Percentiles rank a stretch among this genome's conserved stretches.
Conservation (phyloP, 1,140 invertebrate species). For the Drosophila melanica region DNA sequence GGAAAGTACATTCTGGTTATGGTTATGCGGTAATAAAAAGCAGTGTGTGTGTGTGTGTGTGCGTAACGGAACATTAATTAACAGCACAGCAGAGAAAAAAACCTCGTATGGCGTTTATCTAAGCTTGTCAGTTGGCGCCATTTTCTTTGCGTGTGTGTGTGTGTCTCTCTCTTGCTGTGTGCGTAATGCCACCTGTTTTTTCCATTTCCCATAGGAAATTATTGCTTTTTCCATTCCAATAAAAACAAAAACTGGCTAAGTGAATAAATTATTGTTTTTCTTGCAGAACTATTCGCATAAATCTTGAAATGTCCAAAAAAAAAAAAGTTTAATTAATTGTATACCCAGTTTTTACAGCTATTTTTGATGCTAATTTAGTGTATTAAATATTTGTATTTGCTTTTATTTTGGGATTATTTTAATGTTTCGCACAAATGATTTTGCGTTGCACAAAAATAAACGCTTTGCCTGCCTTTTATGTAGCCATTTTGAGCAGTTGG, state of each 20-base stretch:
- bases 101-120: constrained; percentile 63
- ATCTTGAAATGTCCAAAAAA: constrained; percentile 1
- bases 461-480: not conserved
- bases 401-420: not conserved
- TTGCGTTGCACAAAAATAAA: not conserved
- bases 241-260: constrained; percentile 4
- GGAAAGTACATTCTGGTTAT: constrained; percentile 20
- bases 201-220: constrained; percentile 31
- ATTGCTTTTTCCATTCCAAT: not conserved
- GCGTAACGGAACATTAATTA: constrained; percentile 68
- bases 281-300: constrained; percentile 17
- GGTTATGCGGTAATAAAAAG: constrained; percentile 56
- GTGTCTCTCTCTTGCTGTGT: not conserved
- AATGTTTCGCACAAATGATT: not conserved
- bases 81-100: constrained; percentile 41
- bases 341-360: not conserved
- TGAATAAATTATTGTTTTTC: constrained; percentile 36
- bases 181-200: constrained; percentile 48
- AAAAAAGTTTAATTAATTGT: not conserved
- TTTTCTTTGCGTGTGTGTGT: constrained; percentile 24
- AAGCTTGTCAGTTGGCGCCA: constrained; percentile 65
- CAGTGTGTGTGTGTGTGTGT: constrained; percentile 5
- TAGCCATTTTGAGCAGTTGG: not conserved
- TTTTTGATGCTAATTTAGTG: too few species aligned
- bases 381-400: not conserved